Evolutionary conservation across 2,888 invertebrate species (phyloP).

Genomic region (Drosophila sordidula): DNA sequence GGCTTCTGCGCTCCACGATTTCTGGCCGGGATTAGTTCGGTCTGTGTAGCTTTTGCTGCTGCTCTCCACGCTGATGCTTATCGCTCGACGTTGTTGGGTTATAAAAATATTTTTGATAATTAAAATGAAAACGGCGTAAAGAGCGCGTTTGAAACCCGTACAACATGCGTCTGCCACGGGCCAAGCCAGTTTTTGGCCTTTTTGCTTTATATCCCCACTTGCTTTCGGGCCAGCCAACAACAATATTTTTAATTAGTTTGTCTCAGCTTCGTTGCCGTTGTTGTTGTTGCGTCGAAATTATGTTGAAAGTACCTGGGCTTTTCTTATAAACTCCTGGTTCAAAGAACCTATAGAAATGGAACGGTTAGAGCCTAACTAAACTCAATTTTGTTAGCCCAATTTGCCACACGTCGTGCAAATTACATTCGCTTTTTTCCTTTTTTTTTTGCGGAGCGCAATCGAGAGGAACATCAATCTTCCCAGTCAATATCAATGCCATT

Average conservation of each 20-base stretch:
- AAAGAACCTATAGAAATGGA: constrained; percentile 50
- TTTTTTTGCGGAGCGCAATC: neutral
- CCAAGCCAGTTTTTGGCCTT: constrained; percentile 72
- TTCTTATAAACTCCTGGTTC: constrained; percentile 51
- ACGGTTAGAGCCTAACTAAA: constrained; percentile 16
- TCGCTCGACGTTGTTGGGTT: constrained; percentile 54
- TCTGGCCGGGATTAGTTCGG: constrained; percentile 21
- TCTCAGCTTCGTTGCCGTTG: constrained; percentile 12
- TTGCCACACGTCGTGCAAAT: constrained; percentile 46
- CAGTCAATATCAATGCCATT: constrained; percentile 62
- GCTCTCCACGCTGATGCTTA: constrained; percentile 52
- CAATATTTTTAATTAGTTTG: constrained; percentile 67
- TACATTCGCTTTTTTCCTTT: no score
- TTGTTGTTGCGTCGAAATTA: constrained; percentile 46
- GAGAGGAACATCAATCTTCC: constrained; percentile 63
- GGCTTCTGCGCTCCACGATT: constrained; percentile 53
- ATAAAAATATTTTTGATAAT: constrained; percentile 80
- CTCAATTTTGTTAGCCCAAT: constrained; percentile 33
- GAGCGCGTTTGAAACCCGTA: constrained; percentile 47
- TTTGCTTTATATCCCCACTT: constrained; percentile 14
- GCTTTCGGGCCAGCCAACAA: constrained; percentile 3
- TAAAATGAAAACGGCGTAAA: constrained; percentile 75
- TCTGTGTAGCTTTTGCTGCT: constrained; percentile 22
- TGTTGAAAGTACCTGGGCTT: constrained; percentile 51
- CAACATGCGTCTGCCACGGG: constrained; percentile 82